These are phyloP conservation scores for Podarcis muralis DNA, from an alignment of 2,113 vertebrate species.

Conservation along the genomic window DNA sequence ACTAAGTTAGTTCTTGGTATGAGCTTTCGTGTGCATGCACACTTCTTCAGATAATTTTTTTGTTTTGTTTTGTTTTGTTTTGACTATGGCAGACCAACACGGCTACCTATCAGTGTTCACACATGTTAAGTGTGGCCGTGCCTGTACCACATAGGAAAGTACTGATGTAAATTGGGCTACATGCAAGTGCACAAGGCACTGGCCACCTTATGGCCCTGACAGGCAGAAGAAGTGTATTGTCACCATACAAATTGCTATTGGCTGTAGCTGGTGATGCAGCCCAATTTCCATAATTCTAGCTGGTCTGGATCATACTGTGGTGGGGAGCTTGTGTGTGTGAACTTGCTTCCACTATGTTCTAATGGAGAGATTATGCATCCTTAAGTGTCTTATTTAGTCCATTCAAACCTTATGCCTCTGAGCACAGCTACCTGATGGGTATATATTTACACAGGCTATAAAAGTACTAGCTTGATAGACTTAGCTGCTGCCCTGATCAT, in stretches of 20 bases:
- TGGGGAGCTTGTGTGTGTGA: background rate
- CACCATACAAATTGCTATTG: background rate
- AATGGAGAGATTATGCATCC: background rate
- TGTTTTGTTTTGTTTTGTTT: too few relatives aligned
- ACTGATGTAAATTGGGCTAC: background rate
- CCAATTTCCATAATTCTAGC: background rate
- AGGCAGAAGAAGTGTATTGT: background rate
- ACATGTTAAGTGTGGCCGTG: too few relatives aligned
- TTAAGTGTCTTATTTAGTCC: slow-evolving; percentile 6
- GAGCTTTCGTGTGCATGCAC: too few relatives aligned
- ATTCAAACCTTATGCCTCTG: background rate
- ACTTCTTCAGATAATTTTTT: too few relatives aligned
- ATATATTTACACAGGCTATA: slow-evolving; percentile 15
- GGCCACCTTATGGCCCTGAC: background rate
- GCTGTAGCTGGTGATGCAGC: too few relatives aligned
- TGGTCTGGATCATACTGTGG: background rate
- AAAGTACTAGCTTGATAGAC: slow-evolving; percentile 33
- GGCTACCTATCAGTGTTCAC: too few relatives aligned
- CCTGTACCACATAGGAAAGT: background rate
- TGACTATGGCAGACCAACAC: too few relatives aligned
- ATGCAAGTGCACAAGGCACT: background rate
- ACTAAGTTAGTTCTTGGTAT: too few relatives aligned
- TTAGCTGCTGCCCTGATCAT: slow-evolving; percentile 13
- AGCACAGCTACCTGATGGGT: slow-evolving; percentile 3
- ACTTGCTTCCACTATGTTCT: background rate